A percentile compares a stretch with the other conserved stretches of the same genome.
Evolutionary conservation across 2,113 vertebrate species (phyloP).

Genomic region (Perccottus glenii): DNA sequence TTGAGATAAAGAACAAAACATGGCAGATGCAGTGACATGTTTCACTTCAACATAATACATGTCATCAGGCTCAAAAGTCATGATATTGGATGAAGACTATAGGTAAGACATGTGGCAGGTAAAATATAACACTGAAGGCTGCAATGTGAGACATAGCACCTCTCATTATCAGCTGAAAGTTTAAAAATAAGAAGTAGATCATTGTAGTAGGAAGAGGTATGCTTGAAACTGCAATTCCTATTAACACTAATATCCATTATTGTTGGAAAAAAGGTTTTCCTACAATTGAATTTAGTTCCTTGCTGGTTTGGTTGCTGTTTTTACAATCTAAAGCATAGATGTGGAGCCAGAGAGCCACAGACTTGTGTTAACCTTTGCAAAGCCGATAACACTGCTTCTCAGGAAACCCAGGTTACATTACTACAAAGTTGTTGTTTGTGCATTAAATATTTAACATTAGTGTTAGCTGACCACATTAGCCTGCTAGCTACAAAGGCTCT

Average conservation of each 20-base stretch:
- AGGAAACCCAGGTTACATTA: neutral
- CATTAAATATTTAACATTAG: neutral
- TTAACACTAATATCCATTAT: no score
- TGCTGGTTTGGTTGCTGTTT: no score
- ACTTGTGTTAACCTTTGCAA: no score
- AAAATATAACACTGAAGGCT: constrained; percentile 39
- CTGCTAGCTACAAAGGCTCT: neutral
- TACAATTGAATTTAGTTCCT: no score
- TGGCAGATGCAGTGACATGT: constrained; percentile 30
- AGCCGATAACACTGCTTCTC: neutral
- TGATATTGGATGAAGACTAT: constrained; percentile 33
- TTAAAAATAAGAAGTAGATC: neutral
- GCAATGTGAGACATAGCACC: constrained; percentile 17
- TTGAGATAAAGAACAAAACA: constrained; percentile 58
- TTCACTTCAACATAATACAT: constrained; percentile 51
- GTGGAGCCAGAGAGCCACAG: no score
- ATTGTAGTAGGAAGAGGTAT: neutral
- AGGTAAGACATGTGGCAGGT: constrained; percentile 46
- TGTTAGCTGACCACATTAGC: neutral
- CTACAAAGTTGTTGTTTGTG: neutral
- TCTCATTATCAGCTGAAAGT: constrained; percentile 4
- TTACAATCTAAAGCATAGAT: no score
- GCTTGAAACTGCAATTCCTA: no score
- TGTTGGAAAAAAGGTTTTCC: no score
- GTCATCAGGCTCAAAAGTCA: constrained; percentile 45